These are phyloP conservation scores for Apoderus coryli DNA, from an alignment of 2,888 invertebrate species.

Conservation along the genomic window DNA sequence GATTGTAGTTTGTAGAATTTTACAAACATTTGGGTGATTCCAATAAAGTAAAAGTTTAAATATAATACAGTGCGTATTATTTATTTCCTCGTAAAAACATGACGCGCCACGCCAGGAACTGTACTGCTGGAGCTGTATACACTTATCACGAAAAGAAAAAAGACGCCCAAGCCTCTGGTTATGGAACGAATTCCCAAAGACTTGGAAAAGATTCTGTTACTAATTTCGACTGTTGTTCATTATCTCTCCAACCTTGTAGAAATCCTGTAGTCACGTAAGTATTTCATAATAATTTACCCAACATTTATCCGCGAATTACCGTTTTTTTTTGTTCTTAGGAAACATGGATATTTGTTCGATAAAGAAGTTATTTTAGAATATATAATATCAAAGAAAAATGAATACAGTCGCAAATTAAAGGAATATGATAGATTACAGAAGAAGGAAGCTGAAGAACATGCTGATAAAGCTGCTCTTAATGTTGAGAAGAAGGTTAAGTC, in stretches of 20 bases:
- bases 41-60: too few species aligned
- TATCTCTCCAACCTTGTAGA: conserved; percentile 91
- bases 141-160: conserved; percentile 96
- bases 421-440: conserved; percentile 82
- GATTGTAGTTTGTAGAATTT: too few species aligned
- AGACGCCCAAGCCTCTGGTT: conserved; percentile 88
- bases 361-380: conserved; percentile 95
- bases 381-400: conserved; percentile 85
- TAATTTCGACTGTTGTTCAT: conserved; percentile 94
- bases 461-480: conserved; percentile 51
- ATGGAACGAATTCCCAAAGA: conserved; percentile 72
- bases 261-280: conserved; percentile 77
- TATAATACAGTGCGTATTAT: too few species aligned
- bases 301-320: too few species aligned
- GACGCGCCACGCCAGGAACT: conserved; percentile 96
- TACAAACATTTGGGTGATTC: too few species aligned
- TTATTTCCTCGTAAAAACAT: too few species aligned
- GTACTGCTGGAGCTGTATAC: conserved; percentile 96
- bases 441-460: conserved; percentile 54
- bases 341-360: conserved; percentile 89
- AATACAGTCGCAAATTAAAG: conserved; percentile 76
- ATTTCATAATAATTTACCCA: too few species aligned
- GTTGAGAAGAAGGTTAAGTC: conserved; percentile 59
- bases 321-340: conserved; percentile 25
- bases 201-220: conserved; percentile 90